Conservation (phyloP, 1,140 invertebrate species). For the Chrysoperla carnea region DNA sequence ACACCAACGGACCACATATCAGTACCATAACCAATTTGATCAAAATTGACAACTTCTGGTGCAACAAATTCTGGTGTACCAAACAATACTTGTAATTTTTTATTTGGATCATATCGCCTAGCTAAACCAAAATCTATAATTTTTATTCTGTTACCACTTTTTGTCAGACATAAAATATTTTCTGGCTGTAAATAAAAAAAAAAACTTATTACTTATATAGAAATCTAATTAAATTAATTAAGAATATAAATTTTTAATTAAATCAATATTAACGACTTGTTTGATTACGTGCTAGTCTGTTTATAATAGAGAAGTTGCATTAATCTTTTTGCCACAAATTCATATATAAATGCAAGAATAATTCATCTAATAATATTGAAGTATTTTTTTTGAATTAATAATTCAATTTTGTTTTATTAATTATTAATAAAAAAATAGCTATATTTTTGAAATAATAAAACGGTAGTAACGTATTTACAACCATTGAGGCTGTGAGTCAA, state of each 20-base stretch:
- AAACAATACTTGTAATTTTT: conserved; percentile 82
- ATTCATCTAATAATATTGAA: too few relatives aligned
- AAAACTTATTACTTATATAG: background rate
- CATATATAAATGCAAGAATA: too few relatives aligned
- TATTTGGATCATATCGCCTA: conserved; percentile 75
- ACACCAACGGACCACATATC: conserved; percentile 98
- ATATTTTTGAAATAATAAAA: too few relatives aligned
- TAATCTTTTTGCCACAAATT: too few relatives aligned
- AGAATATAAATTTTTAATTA: too few relatives aligned
- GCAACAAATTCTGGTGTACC: conserved; percentile 98
- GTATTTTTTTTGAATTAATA: too few relatives aligned
- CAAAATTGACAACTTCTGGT: conserved; percentile 96
- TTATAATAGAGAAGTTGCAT: too few relatives aligned
- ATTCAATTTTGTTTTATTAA: too few relatives aligned
- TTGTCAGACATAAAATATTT: conserved; percentile 90
- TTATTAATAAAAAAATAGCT: too few relatives aligned
- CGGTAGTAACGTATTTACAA: too few relatives aligned
- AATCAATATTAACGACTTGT: conserved; percentile 2
- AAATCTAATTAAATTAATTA: too few relatives aligned
- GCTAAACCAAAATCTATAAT: conserved; percentile 96
- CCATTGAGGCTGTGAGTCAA: too few relatives aligned
- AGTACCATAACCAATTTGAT: conserved; percentile 83
- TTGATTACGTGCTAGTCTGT: conserved; percentile 2
- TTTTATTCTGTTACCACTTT: conserved; percentile 91
- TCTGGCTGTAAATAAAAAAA: conserved; percentile 54